Conservation (phyloP, 2,888 invertebrate genomes). For the Platycheirus rosarum region DNA sequence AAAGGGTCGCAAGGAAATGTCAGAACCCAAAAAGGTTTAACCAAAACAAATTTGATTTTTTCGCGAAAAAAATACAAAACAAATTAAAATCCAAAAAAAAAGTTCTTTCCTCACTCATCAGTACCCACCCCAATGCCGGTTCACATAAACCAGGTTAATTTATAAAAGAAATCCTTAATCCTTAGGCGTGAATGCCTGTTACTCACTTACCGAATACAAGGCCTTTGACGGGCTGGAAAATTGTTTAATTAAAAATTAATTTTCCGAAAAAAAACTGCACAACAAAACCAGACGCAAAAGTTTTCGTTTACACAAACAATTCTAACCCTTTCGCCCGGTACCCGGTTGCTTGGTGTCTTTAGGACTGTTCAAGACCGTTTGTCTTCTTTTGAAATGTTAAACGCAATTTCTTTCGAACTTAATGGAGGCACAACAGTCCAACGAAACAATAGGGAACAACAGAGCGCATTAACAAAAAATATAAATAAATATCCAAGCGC, state of each 20-base stretch:
- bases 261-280: slow-evolving; percentile 52
- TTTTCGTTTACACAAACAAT: slow-evolving; percentile 17
- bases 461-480: slow-evolving; percentile 2
- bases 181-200: slow-evolving; percentile 25
- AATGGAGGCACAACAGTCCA: slow-evolving; percentile 13
- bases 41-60: slow-evolving; percentile 50
- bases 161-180: slow-evolving; percentile 56
- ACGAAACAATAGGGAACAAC: slow-evolving; percentile 23
- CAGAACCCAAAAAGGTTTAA: slow-evolving; percentile 54
- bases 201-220: slow-evolving; percentile 20
- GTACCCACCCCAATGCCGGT: too few relatives aligned
- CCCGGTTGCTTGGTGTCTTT: slow-evolving; percentile 23
- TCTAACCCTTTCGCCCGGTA: slow-evolving; percentile 1
- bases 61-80: slow-evolving; percentile 33
- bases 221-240: slow-evolving; percentile 51
- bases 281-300: slow-evolving; percentile 31
- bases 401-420: slow-evolving; percentile 63
- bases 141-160: slow-evolving; percentile 54
- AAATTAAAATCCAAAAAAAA: slow-evolving; percentile 62
- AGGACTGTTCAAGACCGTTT: slow-evolving; percentile 43
- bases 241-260: slow-evolving; percentile 73
- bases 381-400: slow-evolving; percentile 71
- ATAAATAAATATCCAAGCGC: slow-evolving; percentile 31
- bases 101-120: not conserved
- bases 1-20: slow-evolving; percentile 26